Base-by-base conservation (phyloP, 2,888 invertebrate genomes). In the Cosmorhoe ocellata region DNA sequence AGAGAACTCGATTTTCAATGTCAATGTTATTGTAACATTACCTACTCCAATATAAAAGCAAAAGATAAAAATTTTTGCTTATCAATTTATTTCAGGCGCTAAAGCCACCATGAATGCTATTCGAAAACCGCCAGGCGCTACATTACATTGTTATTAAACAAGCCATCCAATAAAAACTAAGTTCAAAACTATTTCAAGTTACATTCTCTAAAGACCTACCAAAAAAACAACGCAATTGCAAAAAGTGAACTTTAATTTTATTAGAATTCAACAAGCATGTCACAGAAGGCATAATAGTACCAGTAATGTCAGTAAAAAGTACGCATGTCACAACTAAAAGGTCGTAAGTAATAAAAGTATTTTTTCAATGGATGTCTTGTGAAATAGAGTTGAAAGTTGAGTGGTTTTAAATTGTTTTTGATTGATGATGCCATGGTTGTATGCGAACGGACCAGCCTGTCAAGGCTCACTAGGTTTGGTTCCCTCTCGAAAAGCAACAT, bases 381-480 rank as follows among this genome's bases (percentile, higher is more conserved):
- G 18, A 10, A 1, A 24, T 37, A 44, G 34, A 30, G 39, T 24
- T 34, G 11, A 30, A 26, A 33, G 13, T 50, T 22, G 33, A 2
- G 9, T 31, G 33, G 10, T 10, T 18, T 18, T 40, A 14, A n/a
- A 28, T 26, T 14, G 32, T 30, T 10, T 42, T 32, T 44, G 50
- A 40, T 42, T 45, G 41, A 51, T 51, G 31, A 51, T 32, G 36
- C 8, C 4, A 10, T 30, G 24, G 14, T 12, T 8, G 26, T 41
- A 41, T 36, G 39, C 7, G 39, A 28, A 13, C 10, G 32, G 11
- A 27, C 43, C 44, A 44, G 46, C 47, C 47, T 14, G 56, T 50
- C 55, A 58, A 53, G 53, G 56, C 30, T 27, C 38, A 37, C 39
- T 12, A n/a, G 49, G 31, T 40, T 42, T 40, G 46, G 51, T 10